Percentiles rank a stretch among this genome's conserved stretches.
phyloP scores from a whole-genome alignment of 1,140 invertebrate genomes.

The Monochamus saltuarius region DNA sequence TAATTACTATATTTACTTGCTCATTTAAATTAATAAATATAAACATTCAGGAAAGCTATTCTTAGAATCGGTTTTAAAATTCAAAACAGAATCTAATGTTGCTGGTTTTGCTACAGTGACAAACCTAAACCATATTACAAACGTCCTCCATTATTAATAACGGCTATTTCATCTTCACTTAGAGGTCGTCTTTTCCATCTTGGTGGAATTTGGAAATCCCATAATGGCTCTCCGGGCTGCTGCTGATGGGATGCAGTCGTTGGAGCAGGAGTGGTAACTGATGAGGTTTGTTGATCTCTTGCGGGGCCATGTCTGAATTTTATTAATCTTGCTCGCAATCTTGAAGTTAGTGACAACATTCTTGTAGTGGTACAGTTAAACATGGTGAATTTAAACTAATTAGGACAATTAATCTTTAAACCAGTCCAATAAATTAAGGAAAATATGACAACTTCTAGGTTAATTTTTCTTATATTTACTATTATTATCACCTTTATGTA shows the following conservation, averaged over 20 bases:
- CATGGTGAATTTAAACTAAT: conserved; percentile 14
- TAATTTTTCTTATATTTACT: too few relatives aligned
- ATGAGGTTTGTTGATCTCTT: conserved; percentile 25
- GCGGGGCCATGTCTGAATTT: conserved; percentile 45
- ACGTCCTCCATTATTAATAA: conserved; percentile 45
- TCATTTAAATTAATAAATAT: too few relatives aligned
- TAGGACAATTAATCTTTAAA: too few relatives aligned
- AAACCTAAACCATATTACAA: conserved; percentile 11
- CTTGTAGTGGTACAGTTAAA: conserved; percentile 25
- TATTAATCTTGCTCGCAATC: conserved; percentile 33
- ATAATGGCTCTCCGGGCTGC: conserved; percentile 33
- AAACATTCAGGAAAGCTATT: too few relatives aligned
- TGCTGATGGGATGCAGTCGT: conserved; percentile 1
- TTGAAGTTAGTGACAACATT: conserved; percentile 31
- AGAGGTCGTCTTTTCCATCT: conserved; percentile 40
- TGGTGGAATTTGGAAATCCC: conserved; percentile 45
- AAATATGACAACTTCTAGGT: too few relatives aligned
- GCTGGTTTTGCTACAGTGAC: too few relatives aligned
- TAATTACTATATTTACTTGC: too few relatives aligned
- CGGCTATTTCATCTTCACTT: conserved; percentile 40
- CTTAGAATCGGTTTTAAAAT: too few relatives aligned
- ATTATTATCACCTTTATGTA: too few relatives aligned
- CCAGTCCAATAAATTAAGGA: too few relatives aligned
- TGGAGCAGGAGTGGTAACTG: conserved; percentile 2
- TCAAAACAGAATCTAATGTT: too few relatives aligned